Conservation (phyloP, 2,113 vertebrate genomes). For the Motacilla alba region DNA sequence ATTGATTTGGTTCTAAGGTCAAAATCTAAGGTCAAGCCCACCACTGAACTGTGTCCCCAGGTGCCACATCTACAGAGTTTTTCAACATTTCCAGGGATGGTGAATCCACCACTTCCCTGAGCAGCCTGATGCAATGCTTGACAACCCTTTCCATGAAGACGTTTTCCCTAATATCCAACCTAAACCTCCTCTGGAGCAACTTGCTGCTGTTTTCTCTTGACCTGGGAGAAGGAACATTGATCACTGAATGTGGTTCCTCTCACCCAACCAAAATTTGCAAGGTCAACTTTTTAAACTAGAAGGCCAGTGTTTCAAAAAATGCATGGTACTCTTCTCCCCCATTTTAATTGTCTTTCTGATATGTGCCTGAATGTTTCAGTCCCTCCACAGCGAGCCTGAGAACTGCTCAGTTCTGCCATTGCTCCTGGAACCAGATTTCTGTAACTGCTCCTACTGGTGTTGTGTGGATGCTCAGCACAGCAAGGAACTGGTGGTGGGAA, state of each 20-base stretch:
- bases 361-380: background rate
- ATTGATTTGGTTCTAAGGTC: background rate
- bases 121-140: background rate
- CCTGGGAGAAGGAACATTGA: background rate
- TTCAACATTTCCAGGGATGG: background rate
- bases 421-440: background rate
- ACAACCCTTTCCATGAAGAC: background rate
- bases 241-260: background rate
- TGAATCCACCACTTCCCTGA: background rate
- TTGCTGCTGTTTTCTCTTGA: background rate
- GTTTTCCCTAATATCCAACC: background rate
- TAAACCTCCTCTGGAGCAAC: background rate
- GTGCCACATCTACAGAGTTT: background rate
- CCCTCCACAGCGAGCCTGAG: background rate
- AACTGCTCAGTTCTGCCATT: background rate
- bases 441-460: background rate
- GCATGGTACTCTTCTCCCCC: background rate
- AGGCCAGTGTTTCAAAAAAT: background rate
- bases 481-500: background rate
- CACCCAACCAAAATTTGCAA: background rate
- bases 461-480: background rate
- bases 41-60: rapidly evolving
- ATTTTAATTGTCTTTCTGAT: background rate
- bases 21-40: background rate
- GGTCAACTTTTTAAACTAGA: background rate